Evolutionary conservation across 2,113 vertebrate genomes (phyloP).

Genomic region (Psophia crepitans): DNA sequence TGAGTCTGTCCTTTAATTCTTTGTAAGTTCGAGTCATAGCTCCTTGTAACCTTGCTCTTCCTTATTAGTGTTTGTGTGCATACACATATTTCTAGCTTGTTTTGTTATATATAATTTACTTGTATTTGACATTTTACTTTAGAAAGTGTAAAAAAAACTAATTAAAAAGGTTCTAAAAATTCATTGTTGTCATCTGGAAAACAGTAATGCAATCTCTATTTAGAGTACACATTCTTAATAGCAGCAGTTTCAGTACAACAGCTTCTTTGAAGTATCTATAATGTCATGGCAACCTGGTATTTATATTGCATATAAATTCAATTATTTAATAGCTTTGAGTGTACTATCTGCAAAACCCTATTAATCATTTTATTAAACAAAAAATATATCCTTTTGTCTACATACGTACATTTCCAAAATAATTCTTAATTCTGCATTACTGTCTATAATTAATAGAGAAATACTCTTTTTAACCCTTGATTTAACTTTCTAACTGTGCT

Average conservation of each 20-base stretch:
- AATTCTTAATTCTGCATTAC: background rate
- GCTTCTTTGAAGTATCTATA: background rate
- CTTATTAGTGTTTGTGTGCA: background rate
- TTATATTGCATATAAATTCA: constrained; percentile 3
- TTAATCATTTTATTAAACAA: background rate
- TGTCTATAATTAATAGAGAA: background rate
- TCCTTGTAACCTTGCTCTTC: background rate
- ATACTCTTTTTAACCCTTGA: background rate
- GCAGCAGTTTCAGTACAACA: background rate
- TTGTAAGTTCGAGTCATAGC: background rate
- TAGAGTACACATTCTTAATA: background rate
- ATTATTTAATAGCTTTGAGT: constrained; percentile 20
- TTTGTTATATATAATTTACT: background rate
- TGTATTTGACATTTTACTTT: background rate
- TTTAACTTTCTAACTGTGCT: background rate
- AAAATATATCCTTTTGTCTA: background rate
- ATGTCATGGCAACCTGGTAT: constrained; percentile 17
- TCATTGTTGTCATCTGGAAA: constrained; percentile 12
- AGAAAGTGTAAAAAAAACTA: background rate
- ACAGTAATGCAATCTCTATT: background rate
- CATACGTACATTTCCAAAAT: background rate
- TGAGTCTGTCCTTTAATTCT: background rate
- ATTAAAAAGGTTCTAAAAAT: constrained; percentile 6
- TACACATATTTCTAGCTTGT: background rate
- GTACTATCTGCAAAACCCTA: background rate